Evolutionary conservation across 2,113 vertebrate species (phyloP), one percentile per base, ranked within the genome.

Genomic region (Pardalotus punctatus): DNA sequence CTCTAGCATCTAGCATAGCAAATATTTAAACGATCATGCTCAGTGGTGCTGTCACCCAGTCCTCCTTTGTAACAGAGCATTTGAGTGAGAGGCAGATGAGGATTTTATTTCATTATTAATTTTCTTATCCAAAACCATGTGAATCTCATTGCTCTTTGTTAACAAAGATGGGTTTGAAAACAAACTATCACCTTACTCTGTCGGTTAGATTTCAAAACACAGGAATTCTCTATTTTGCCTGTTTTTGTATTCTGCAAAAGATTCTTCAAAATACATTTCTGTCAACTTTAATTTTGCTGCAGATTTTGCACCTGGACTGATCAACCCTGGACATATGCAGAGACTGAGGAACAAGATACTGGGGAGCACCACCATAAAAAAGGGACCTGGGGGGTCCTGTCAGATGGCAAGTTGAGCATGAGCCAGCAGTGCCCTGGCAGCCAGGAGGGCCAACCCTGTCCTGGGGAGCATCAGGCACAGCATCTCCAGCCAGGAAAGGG

Each of bases 401-500:
- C 6, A n/a, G 2, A 35, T 27, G 40, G n/a, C 21, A 82, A 36
- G 10, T 2, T 48, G 47, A 48, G 35, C 1, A 0, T 13, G 62
- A 48, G 25, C 1, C 29, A 61, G 29, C 40, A 28, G 54, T 48
- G 27, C 5, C 22, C 35, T 28, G 56, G 14, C 40, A 83, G 35
- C 29, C 70, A 56, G 56, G 22, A 69, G 29, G 8, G 47, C 11
- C 47, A 81, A 3, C 0, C 0, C 0, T 53, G 24, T 35, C 53
- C 38, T 47, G 61, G 17, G 58, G 9, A 0, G 1, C 6, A 54
- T 40, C 40, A 61, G 61, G 29, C 3, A 54, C 40, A 82, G n/a
- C 29, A 54, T 29, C 0, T 0, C 12, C 61, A 47, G n/a, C 14
- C 0, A 0, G n/a, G 15, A 6, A 24, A 73, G 35, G 40, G 25